Conservation (phyloP, 2,113 vertebrate species). For the Amphiprion ocellaris region DNA sequence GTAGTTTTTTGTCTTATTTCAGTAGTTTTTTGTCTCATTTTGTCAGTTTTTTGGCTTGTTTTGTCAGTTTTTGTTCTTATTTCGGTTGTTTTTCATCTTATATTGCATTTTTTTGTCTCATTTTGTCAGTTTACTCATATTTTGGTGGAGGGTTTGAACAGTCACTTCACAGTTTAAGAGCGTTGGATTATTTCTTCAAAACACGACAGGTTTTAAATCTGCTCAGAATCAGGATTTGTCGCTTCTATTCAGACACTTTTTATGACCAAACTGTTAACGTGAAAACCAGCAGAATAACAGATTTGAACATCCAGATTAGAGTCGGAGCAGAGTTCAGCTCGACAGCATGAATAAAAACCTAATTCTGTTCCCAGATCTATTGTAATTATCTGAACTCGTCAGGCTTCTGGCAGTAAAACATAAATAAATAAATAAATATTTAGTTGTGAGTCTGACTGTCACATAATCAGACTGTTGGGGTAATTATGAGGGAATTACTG, state of each 20-base stretch:
- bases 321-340: constrained; percentile 14
- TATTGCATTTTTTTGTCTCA: no score
- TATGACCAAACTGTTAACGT: constrained; percentile 6
- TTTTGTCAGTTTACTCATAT: no score
- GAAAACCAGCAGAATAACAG: constrained; percentile 10
- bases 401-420: constrained; percentile 55
- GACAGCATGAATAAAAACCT: constrained; percentile 50
- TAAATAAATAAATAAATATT: constrained; percentile 25
- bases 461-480: constrained; percentile 84
- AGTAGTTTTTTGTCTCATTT: no score
- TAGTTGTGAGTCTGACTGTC: constrained; percentile 83
- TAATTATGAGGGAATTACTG: constrained; percentile 83
- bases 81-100: no score
- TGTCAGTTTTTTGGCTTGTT: no score
- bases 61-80: no score
- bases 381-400: constrained; percentile 80
- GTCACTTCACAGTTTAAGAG: not conserved
- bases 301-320: constrained; percentile 61
- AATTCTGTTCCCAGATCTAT: constrained; percentile 59
- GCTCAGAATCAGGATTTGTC: constrained; percentile 13
- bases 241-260: constrained; percentile 27
- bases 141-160: no score
- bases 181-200: constrained; percentile 31
- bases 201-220: constrained; percentile 11
- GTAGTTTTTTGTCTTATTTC: no score